Evolutionary conservation across 2,888 invertebrate genomes (phyloP).

Genomic region (Oxytorus armatus): DNA sequence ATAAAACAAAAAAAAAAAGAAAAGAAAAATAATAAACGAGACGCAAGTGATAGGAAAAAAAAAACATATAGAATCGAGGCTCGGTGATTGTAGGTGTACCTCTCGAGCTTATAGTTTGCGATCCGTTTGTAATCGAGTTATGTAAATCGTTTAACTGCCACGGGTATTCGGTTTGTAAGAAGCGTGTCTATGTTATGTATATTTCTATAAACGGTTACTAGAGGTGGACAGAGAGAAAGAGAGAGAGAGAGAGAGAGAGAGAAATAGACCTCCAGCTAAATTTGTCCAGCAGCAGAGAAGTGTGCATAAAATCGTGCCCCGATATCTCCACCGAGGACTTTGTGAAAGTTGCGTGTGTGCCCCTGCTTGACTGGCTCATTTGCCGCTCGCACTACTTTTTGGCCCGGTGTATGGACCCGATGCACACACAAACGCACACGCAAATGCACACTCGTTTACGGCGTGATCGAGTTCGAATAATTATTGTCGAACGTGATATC

Average conservation of each 20-base stretch:
- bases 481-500: slow-evolving; percentile 46
- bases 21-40: slow-evolving; percentile 29
- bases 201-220: slow-evolving; percentile 51
- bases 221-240: slow-evolving; percentile 28
- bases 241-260: slow-evolving; percentile 9
- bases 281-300: slow-evolving; percentile 54
- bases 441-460: slow-evolving; percentile 54
- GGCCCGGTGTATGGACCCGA: slow-evolving; percentile 42
- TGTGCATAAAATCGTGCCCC: slow-evolving; percentile 27
- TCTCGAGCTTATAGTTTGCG: slow-evolving; percentile 60
- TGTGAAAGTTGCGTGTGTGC: slow-evolving; percentile 66
- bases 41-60: slow-evolving; percentile 13
- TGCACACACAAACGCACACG: too few relatives aligned
- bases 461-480: slow-evolving; percentile 61
- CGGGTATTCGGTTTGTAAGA: slow-evolving; percentile 36
- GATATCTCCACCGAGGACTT: slow-evolving; percentile 45
- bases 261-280: slow-evolving; percentile 57
- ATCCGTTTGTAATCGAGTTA: slow-evolving; percentile 74
- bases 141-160: slow-evolving; percentile 76
- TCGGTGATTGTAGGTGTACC: slow-evolving; percentile 72
- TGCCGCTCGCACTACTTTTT: slow-evolving; percentile 2
- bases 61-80: slow-evolving; percentile 45
- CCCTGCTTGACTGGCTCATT: slow-evolving; percentile 13
- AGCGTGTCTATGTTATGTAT: slow-evolving; percentile 52
- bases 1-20: background rate